Conservation (phyloP, 2,113 vertebrate genomes). For the Sceloporus undulatus region DNA sequence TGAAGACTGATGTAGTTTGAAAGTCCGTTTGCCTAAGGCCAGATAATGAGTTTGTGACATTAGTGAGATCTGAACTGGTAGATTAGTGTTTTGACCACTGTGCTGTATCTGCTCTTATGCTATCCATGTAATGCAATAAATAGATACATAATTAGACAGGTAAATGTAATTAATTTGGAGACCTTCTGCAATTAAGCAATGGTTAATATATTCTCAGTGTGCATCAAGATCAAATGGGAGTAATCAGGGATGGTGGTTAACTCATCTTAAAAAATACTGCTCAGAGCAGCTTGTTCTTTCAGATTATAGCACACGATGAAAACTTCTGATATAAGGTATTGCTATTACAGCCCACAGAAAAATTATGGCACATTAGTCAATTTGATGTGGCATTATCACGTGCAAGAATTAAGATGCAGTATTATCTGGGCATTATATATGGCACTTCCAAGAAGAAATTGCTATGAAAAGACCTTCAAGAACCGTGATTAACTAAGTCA, state of each 20-base stretch:
- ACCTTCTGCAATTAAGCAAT: constrained; percentile 9
- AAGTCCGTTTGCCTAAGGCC: not conserved
- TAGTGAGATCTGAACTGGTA: not conserved
- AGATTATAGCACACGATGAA: constrained; percentile 10
- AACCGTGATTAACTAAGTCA: constrained; percentile 18
- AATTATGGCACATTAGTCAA: constrained; percentile 14
- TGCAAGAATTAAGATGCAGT: constrained; percentile 15
- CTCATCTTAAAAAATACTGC: constrained; percentile 12
- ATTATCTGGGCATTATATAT: constrained; percentile 17
- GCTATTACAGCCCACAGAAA: not conserved
- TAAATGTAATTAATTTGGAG: constrained; percentile 27
- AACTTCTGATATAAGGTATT: not conserved
- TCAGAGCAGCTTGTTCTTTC: not conserved
- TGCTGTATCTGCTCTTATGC: not conserved
- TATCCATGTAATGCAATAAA: not conserved
- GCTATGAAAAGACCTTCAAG: not conserved
- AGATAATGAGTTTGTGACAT: not conserved
- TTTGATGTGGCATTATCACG: constrained; percentile 26
- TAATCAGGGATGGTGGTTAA: constrained; percentile 14
- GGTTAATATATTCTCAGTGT: constrained; percentile 23
- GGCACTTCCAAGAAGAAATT: constrained; percentile 24
- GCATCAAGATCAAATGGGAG: constrained; percentile 29
- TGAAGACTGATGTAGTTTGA: not conserved
- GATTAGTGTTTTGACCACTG: not conserved
- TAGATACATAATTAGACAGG: constrained; percentile 34